These are phyloP conservation scores for Sebastes iracundus DNA, from an alignment of 2,797 vertebrate species.

Conservation along the genomic window DNA sequence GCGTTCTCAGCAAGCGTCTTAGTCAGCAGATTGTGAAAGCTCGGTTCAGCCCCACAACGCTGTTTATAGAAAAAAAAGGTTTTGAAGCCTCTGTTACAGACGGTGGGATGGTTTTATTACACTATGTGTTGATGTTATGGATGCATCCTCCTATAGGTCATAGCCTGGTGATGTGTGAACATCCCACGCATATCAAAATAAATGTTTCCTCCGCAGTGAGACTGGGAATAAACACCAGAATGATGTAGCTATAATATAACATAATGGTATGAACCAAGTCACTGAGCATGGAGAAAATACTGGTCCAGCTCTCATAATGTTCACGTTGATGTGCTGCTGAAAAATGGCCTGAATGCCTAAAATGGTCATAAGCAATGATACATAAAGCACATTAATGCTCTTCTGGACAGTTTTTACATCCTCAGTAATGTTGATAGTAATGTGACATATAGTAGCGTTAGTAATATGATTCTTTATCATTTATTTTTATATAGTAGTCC, in stretches of 20 bases:
- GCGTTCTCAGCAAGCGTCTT: slow-evolving; percentile 1
- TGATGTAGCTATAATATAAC: background rate
- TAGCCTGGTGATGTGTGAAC: slow-evolving; percentile 10
- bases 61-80: slow-evolving; percentile 13
- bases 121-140: slow-evolving; percentile 4
- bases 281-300: background rate
- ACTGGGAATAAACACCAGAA: slow-evolving; percentile 6
- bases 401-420: background rate
- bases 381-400: background rate
- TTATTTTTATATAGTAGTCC: background rate
- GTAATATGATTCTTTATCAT: background rate
- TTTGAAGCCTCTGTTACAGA: slow-evolving; percentile 26
- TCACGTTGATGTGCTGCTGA: background rate
- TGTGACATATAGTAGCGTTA: background rate
- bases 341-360: background rate
- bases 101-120: slow-evolving; percentile 6
- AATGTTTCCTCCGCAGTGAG: background rate
- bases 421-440: background rate
- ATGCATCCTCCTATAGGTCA: slow-evolving; percentile 27
- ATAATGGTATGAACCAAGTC: background rate
- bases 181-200: slow-evolving; percentile 32
- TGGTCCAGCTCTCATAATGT: background rate
- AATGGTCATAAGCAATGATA: background rate
- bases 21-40: slow-evolving; percentile 48
- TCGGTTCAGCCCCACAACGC: background rate